Evolutionary conservation across 2,888 invertebrate species (phyloP).

Genomic region (Drosophila barbarae): DNA sequence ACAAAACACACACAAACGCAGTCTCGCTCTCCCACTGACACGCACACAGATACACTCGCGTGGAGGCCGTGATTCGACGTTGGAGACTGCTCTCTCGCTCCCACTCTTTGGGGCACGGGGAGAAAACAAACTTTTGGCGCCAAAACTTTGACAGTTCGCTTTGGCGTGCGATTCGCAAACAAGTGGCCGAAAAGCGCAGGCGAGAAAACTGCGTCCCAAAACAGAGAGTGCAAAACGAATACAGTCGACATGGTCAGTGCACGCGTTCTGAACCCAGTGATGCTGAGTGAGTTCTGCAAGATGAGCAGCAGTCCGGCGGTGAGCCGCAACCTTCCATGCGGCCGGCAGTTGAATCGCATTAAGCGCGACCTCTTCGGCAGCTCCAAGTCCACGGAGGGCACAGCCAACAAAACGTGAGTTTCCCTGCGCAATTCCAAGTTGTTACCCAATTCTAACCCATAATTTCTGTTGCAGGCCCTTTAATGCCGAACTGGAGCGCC

Average conservation of each 20-base stretch:
- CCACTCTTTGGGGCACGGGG: conserved; percentile 39
- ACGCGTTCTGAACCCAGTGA: conserved; percentile 76
- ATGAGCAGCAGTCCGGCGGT: conserved; percentile 69
- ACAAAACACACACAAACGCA: conserved; percentile 33
- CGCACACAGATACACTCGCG: conserved; percentile 24
- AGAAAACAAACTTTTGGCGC: conserved; percentile 73
- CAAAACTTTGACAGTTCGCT: conserved; percentile 74
- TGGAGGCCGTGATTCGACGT: conserved; percentile 52
- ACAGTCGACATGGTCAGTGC: conserved; percentile 65
- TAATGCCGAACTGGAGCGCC: conserved; percentile 75
- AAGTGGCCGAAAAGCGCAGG: conserved; percentile 50
- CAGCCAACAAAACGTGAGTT: conserved; percentile 76
- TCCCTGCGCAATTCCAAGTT: neutral
- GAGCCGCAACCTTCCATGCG: conserved; percentile 69
- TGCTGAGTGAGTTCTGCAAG: conserved; percentile 75
- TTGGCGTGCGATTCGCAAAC: conserved; percentile 56
- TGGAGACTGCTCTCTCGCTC: conserved; percentile 32
- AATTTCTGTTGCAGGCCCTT: conserved; percentile 60
- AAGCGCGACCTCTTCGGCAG: conserved; percentile 79
- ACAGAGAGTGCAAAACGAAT: conserved; percentile 34
- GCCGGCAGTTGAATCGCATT: conserved; percentile 73
- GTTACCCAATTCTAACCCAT: neutral
- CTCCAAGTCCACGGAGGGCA: conserved; percentile 61
- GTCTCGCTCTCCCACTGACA: conserved; percentile 32
- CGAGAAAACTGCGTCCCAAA: conserved; percentile 57